phyloP scores from a whole-genome alignment of 2,113 vertebrate genomes.

The Neogobius melanostomus region DNA sequence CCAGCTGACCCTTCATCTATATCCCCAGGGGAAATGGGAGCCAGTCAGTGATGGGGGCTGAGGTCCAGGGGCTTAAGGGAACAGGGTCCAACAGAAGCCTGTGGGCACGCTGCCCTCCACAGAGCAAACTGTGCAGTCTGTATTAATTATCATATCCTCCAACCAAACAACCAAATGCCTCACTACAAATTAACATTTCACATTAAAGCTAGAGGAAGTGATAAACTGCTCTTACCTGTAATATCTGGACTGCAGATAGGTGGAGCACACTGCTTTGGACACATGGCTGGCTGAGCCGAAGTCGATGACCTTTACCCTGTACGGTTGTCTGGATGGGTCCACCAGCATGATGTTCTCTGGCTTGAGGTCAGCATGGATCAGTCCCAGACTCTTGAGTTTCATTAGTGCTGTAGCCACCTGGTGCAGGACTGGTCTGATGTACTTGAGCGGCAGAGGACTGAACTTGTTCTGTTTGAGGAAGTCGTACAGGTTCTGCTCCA shows the following conservation, averaged over 20 bases:
- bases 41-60: constrained; percentile 40
- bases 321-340: constrained; percentile 94
- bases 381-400: constrained; percentile 96
- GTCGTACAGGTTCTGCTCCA: constrained; percentile 99
- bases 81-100: constrained; percentile 40
- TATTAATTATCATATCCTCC: neutral
- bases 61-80: constrained; percentile 40
- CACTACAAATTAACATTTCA: neutral
- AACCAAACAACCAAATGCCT: neutral
- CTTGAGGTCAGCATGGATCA: constrained; percentile 98
- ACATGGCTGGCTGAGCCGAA: constrained; percentile 98
- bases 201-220: neutral
- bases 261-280: constrained; percentile 98
- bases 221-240: constrained; percentile 86
- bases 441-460: constrained; percentile 95
- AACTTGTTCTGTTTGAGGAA: constrained; percentile 99
- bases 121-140: constrained; percentile 14
- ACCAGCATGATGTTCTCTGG: constrained; percentile 99
- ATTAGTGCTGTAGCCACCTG: constrained; percentile 97
- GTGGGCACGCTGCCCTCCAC: constrained; percentile 48
- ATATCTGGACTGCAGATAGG: constrained; percentile 97
- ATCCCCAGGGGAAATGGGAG: constrained; percentile 36
- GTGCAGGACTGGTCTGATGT: constrained; percentile 95
- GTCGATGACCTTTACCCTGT: constrained; percentile 98
- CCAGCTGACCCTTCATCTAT: constrained; percentile 70